Evolutionary conservation across 1,140 invertebrate species (phyloP), one percentile per base, ranked within the genome.

Genomic region (Glossosoma conforme): DNA sequence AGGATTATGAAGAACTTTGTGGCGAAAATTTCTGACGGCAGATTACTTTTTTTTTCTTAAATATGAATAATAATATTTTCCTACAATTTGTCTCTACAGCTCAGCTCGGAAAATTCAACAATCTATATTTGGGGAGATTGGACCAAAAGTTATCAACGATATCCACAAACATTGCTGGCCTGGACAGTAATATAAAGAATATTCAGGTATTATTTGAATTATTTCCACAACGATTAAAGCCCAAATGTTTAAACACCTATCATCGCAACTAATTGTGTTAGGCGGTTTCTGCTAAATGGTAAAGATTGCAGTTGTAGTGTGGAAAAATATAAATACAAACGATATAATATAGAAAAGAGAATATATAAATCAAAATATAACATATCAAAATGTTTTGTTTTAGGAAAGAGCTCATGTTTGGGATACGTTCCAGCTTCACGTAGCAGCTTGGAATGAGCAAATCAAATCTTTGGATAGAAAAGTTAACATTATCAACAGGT

Each of bases 381-480:
- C 14, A 9, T 44, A 24, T 3, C 14, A 19, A 6, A 30, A 18
- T 28, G 13, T 18, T 2, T 30, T 21, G 43, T 52, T 71, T 17
- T 63, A 72, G 60, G 68, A 71, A 51, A 60, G 69, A 30, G 65
- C 70, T 0, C 68, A 72, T 51, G 64, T 70, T 4, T 75, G 72
- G 71, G 71, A 74, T 49, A 67, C 69, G 14, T 69, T 73, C 60
- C 71, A 75, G 52, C 60, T 69, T 25, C 70, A 73, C 53, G 65
- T 75, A 4, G 56, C 68, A 6, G 69, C 72, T 5, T 75, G 72
- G 72, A 70, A 70, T 42, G 71, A 75, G 32, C 72, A 73, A 56
- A 66, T 75, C n/a, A 67, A 67, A 33, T 62, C 68, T 6, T 42
- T 71, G n/a, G 71, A 74, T 47, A 65, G 61, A 44, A 74, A 75